Percentiles rank a stretch among this genome's conserved stretches.
Conservation (phyloP, 2,113 vertebrate species). For the Formicarius rufipectus region DNA sequence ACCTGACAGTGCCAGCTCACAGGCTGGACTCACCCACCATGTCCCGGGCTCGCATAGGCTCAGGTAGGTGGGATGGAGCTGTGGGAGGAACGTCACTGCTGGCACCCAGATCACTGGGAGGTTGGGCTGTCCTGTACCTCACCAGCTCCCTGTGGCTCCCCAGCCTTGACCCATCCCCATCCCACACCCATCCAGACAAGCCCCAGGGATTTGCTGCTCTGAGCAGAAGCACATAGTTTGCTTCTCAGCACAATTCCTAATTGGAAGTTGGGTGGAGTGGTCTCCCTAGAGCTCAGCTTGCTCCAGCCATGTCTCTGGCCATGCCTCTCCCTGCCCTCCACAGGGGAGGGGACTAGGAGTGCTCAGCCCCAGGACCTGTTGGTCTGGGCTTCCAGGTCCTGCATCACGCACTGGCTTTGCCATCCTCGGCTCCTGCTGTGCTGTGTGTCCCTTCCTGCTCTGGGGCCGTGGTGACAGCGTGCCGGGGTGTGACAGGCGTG, state of each 20-base stretch:
- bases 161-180: rapidly evolving
- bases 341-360: rapidly evolving
- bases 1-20: conserved; percentile 89
- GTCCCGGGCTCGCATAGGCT: conserved; percentile 87
- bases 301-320: background rate
- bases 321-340: background rate
- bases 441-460: background rate
- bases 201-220: background rate
- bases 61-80: conserved; percentile 76
- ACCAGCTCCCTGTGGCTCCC: background rate
- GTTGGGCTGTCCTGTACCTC: background rate
- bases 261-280: rapidly evolving
- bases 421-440: rapidly evolving
- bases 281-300: rapidly evolving
- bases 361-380: background rate
- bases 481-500: background rate
- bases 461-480: background rate
- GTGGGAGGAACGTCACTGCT: rapidly evolving
- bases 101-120: rapidly evolving
- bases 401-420: rapidly evolving
- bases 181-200: background rate
- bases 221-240: background rate
- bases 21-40: conserved; percentile 89
- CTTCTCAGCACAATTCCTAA: background rate
- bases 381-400: background rate